A percentile compares a stretch with the other conserved stretches of the same genome.
Conservation (phyloP, 2,888 invertebrate species). For the Neoascia interrupta region DNA sequence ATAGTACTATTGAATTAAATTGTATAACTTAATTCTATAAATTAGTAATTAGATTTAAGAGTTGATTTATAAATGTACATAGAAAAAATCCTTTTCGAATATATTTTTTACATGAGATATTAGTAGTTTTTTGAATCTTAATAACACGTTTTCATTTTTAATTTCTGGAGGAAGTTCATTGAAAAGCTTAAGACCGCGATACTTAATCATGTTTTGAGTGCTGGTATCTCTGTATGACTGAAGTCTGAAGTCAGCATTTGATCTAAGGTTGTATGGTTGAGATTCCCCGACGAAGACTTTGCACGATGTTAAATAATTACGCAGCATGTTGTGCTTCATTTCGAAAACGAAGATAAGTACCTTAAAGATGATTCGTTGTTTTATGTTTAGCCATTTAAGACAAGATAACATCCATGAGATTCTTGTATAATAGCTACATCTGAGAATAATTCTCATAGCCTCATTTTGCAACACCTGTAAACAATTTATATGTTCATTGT, state of each 20-base stretch:
- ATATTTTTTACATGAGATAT: too few species aligned
- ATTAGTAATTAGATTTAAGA: too few species aligned
- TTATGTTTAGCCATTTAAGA: not conserved
- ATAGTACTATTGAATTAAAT: too few species aligned
- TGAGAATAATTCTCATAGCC: not conserved
- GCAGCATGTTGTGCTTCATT: not conserved
- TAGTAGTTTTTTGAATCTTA: too few species aligned
- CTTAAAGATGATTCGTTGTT: not conserved
- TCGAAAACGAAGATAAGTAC: not conserved
- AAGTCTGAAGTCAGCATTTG: slow-evolving; percentile 3
- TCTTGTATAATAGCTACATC: not conserved
- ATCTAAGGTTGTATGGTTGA: not conserved
- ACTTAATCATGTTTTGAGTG: not conserved
- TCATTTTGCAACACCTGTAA: not conserved
- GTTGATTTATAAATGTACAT: too few species aligned
- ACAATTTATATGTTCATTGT: not conserved
- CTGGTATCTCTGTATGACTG: not conserved
- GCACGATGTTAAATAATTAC: not conserved
- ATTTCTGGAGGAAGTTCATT: not conserved
- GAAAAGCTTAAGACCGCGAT: not conserved
- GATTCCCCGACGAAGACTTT: not conserved
- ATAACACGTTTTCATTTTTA: too few species aligned
- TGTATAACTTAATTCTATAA: too few species aligned
- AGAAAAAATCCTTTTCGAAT: too few species aligned
- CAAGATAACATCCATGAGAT: not conserved